Base-by-base conservation (phyloP, 2,888 invertebrate genomes). In the Ornithoptera alexandrae region DNA sequence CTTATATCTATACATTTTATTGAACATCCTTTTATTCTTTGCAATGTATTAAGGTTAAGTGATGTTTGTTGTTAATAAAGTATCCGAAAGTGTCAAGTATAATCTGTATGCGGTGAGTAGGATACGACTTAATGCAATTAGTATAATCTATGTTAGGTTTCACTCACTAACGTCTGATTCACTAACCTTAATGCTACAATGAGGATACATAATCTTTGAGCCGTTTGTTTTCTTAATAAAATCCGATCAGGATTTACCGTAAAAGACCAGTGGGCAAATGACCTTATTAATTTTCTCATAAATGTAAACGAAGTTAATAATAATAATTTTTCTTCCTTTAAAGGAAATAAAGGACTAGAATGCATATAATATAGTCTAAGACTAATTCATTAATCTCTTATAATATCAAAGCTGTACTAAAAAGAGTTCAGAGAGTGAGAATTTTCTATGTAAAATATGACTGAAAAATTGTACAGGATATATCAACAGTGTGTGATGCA, bases 151-250 rank as follows among this genome's bases (percentile, higher is more conserved):
- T 42, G 62, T 42, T 20, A 46, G 62, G 62, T 62, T 62, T 62
- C 62, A 46, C 62, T 62, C 62, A 36, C n/a, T 39, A n/a, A n/a
- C 30, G 61, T 61, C 61, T 61, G n/a, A 39, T 61, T 61, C 36
- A 39, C 61, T 61, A 39, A 61, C 39, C 61, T 63, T 17, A 63
- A 63, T 50, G 50, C 50, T 17, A 1, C 50, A 50, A 50, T 50
- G 15, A 50, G 50, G 5, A 50, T 50, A 50, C 17, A 17, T 50
- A 50, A 18, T 50, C 50, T 50, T 15, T 50, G 50, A 50, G 50
- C 15, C 50, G 18, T 18, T 50, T 50, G 15, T 15, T 18, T 50
- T 50, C 17, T 50, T 50, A 50, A 50, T 17, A 50, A 50, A 50
- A 5, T 50, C 39, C 39, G 18, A 50, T 50, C 50, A 17, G 50